These are phyloP conservation scores for Agapetus fuscipes DNA, from an alignment of 2,888 invertebrate genomes.

Conservation along the genomic window DNA sequence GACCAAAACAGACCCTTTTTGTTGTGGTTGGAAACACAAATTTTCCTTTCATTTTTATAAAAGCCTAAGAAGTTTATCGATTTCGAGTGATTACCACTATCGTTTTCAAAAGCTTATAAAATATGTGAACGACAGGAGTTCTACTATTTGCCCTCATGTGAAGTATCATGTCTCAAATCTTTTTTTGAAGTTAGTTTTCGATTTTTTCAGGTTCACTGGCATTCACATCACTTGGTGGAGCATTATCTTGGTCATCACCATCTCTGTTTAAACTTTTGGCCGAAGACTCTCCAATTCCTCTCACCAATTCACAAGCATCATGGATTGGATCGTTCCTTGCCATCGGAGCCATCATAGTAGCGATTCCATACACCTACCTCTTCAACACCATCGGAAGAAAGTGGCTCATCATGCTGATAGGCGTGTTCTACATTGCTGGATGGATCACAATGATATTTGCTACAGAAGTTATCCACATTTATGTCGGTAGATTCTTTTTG, in stretches of 20 bases:
- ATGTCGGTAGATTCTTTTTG: constrained; percentile 16
- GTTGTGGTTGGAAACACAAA: no score
- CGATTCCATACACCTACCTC: constrained; percentile 15
- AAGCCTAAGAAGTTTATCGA: no score
- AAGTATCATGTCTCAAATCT: no score
- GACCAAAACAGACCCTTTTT: no score
- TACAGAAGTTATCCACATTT: constrained; percentile 11
- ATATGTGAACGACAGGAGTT: no score
- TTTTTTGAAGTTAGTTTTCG: no score
- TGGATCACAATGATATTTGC: constrained; percentile 17
- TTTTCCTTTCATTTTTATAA: no score
- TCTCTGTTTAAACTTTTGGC: constrained; percentile 13
- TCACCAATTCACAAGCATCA: constrained; percentile 11
- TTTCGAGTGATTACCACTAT: no score
- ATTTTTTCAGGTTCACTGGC: constrained; percentile 17
- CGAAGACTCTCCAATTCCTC: constrained; percentile 10
- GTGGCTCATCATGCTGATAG: constrained; percentile 9
- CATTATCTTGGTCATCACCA: constrained; percentile 18
- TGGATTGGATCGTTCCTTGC: constrained; percentile 18
- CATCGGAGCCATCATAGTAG: constrained; percentile 13
- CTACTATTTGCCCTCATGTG: background rate
- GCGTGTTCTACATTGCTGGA: constrained; percentile 10
- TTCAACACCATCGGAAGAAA: constrained; percentile 17
- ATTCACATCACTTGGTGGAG: constrained; percentile 15
- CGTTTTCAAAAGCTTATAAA: no score